Evolutionary conservation across 2,888 invertebrate species (phyloP).

Genomic region (Meta bourneti): DNA sequence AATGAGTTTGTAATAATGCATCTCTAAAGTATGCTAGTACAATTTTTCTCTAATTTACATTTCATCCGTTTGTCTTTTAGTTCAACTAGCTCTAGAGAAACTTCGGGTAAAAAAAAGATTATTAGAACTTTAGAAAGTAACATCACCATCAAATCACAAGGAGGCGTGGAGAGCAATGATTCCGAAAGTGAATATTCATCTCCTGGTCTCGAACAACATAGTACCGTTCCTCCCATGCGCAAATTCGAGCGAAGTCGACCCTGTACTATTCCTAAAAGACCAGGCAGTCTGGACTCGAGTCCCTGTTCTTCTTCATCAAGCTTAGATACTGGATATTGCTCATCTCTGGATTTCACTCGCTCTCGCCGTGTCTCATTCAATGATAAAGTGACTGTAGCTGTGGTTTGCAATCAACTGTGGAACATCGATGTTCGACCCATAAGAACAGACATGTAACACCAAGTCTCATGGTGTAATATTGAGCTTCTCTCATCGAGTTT

Average conservation of each 20-base stretch:
- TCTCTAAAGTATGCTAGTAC: no score
- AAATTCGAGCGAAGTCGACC: constrained; percentile 5
- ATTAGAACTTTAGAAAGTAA: neutral
- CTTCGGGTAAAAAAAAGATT: neutral
- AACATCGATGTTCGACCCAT: constrained; percentile 39
- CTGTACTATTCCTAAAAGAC: constrained; percentile 28
- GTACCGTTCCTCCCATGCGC: neutral
- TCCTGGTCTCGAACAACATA: neutral
- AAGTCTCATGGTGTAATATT: no score
- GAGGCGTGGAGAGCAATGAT: neutral
- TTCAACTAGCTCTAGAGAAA: constrained; percentile 18
- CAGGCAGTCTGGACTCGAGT: constrained; percentile 54
- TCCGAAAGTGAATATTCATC: neutral
- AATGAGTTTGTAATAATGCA: no score
- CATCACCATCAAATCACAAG: neutral
- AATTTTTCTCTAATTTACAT: no score
- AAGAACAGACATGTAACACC: no score
- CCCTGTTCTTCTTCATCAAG: constrained; percentile 56
- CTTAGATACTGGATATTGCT: constrained; percentile 44
- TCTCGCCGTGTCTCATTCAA: constrained; percentile 59
- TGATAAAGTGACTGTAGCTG: constrained; percentile 59
- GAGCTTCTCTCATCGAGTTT: no score
- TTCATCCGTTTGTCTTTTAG: constrained; percentile 11
- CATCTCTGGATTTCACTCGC: neutral
- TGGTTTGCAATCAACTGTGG: constrained; percentile 54